Evolutionary conservation across 2,797 vertebrate species (phyloP).

Genomic region (Neosalanx taihuensis): DNA sequence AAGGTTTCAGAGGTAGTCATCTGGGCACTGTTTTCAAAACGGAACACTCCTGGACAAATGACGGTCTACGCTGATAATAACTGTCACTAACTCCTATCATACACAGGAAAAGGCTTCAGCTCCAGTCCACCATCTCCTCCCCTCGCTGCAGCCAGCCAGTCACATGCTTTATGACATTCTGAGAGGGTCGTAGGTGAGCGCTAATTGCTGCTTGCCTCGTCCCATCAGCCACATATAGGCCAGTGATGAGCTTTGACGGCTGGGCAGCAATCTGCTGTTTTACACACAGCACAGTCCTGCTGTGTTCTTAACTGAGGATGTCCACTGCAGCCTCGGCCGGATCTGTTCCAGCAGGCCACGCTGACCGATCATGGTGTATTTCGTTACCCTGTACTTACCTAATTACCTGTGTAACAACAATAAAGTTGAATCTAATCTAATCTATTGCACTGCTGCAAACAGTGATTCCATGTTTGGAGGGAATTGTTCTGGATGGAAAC

Average conservation of each 20-base stretch:
- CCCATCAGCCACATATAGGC: constrained; percentile 33
- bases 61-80: not conserved
- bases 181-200: constrained; percentile 19
- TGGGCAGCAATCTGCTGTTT: constrained; percentile 21
- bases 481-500: not conserved
- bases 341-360: not conserved
- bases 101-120: not conserved
- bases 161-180: constrained; percentile 44
- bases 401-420: no score
- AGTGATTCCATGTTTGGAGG: not conserved
- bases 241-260: constrained; percentile 28
- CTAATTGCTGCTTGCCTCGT: constrained; percentile 35
- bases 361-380: not conserved
- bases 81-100: not conserved
- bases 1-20: no score
- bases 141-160: constrained; percentile 21
- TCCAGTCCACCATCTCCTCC: constrained; percentile 8
- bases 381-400: no score
- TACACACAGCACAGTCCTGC: constrained; percentile 13
- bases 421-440: no score
- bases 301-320: not conserved
- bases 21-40: no score
- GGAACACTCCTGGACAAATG: not conserved
- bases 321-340: constrained; percentile 1
- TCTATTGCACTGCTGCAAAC: not conserved